phyloP scores from a whole-genome alignment of 2,797 vertebrate species.

The Diplodus sargus region DNA sequence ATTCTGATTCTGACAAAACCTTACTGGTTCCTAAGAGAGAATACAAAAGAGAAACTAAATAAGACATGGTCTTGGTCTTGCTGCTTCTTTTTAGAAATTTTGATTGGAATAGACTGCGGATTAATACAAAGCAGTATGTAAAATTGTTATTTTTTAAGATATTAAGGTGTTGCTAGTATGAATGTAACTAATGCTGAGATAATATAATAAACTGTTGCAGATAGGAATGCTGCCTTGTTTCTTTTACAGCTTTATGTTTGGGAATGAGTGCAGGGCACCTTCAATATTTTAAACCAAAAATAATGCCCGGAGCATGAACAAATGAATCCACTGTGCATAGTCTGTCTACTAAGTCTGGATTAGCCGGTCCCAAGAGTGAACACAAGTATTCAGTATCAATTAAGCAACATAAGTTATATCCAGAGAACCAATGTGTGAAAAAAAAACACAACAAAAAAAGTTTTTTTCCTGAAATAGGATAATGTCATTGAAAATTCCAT shows the following conservation, averaged over 20 bases:
- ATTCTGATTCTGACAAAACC: too few relatives aligned
- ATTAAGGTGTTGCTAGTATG: not conserved
- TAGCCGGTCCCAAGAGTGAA: not conserved
- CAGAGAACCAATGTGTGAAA: not conserved
- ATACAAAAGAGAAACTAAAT: not conserved
- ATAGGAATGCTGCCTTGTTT: not conserved
- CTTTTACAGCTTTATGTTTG: conserved; percentile 8
- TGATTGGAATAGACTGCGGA: not conserved
- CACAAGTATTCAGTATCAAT: not conserved
- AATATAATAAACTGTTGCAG: conserved; percentile 3
- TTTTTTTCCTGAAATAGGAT: not conserved
- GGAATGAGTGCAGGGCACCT: not conserved
- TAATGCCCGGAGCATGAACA: conserved; percentile 17
- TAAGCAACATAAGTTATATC: not conserved
- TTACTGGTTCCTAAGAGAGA: not conserved
- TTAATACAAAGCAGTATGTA: not conserved
- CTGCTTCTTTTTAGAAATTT: not conserved
- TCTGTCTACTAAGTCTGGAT: not conserved
- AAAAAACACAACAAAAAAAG: not conserved
- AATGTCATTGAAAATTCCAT: not conserved
- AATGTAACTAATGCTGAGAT: conserved; percentile 4
- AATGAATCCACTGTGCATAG: not conserved
- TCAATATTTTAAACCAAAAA: conserved; percentile 14
- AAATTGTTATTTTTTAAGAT: not conserved
- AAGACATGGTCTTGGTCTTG: too few relatives aligned